phyloP scores from a whole-genome alignment of 2,797 vertebrate species.

The Malacoraja senta region DNA sequence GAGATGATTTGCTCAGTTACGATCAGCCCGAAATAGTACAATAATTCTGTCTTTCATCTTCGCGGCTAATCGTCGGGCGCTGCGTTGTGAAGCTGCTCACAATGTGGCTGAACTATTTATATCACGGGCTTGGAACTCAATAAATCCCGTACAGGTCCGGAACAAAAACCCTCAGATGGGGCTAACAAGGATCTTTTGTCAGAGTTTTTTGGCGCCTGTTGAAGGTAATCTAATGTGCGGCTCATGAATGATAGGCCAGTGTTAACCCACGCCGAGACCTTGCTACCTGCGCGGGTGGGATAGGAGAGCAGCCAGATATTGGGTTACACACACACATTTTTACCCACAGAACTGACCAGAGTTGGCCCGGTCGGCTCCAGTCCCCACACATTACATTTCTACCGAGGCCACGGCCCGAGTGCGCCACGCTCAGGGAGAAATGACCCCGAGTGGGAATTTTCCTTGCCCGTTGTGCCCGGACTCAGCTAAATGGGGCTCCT shows the following conservation, averaged over 20 bases:
- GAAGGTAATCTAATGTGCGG: not conserved
- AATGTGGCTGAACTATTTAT: not conserved
- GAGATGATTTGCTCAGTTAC: not conserved
- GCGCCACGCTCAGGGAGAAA: not conserved
- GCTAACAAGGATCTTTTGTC: conserved; percentile 34
- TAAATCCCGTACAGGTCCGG: not conserved
- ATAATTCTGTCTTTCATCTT: not conserved
- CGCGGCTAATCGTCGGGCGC: not conserved
- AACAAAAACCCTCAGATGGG: conserved; percentile 24
- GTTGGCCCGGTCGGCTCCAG: not conserved
- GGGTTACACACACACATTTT: not conserved
- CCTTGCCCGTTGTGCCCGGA: not conserved
- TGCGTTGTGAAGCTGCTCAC: no score
- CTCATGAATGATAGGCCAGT: conserved; percentile 4
- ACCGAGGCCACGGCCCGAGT: not conserved
- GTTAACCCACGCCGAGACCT: not conserved
- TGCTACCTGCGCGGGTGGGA: not conserved
- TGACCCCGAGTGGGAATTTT: not conserved
- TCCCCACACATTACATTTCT: not conserved
- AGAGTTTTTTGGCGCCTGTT: conserved; percentile 29
- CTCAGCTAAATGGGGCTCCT: not conserved
- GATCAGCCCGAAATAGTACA: not conserved
- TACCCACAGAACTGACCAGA: not conserved
- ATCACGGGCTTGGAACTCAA: not conserved
- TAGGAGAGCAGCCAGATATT: not conserved